These are phyloP conservation scores for Hirundichthys speculiger DNA, from an alignment of 2,113 vertebrate genomes.

Conservation along the genomic window DNA sequence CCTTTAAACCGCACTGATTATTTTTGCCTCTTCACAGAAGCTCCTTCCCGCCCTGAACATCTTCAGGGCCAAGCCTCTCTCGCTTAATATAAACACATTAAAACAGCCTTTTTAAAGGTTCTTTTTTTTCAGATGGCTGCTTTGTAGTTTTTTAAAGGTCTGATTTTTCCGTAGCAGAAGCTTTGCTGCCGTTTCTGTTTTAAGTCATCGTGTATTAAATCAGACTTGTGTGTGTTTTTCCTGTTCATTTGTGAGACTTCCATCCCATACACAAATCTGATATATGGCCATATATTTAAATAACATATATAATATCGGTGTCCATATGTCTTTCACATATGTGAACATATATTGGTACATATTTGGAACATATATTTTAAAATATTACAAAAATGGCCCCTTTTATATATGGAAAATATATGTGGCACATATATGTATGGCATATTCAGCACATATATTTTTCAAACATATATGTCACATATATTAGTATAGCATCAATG, in stretches of 20 bases:
- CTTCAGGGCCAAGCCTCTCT: slow-evolving; percentile 38
- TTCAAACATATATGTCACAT: too few relatives aligned
- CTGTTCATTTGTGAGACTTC: slow-evolving; percentile 12
- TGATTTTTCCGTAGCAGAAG: slow-evolving; percentile 41
- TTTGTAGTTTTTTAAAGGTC: slow-evolving; percentile 47
- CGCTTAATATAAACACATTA: slow-evolving; percentile 51
- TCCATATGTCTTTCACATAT: too few relatives aligned
- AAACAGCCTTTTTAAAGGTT: slow-evolving; percentile 34
- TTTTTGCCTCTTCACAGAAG: slow-evolving; percentile 37
- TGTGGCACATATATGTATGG: too few relatives aligned
- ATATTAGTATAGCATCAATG: too few relatives aligned
- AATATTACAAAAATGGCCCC: too few relatives aligned
- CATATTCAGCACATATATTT: too few relatives aligned
- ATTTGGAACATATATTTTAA: too few relatives aligned
- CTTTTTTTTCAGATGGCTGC: slow-evolving; percentile 30
- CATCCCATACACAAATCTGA: too few relatives aligned
- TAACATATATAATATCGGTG: too few relatives aligned
- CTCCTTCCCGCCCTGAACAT: slow-evolving; percentile 32
- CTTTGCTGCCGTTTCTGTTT: slow-evolving; percentile 46
- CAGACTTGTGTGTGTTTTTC: slow-evolving; percentile 10
- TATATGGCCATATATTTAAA: too few relatives aligned
- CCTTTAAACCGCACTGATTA: slow-evolving; percentile 65
- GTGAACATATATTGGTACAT: too few relatives aligned
- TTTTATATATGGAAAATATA: too few relatives aligned
- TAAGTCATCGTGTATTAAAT: slow-evolving; percentile 22